Percentiles rank a stretch among this genome's conserved stretches.
Conservation (phyloP, 2,888 invertebrate species). For the Trichopria drosophilae region DNA sequence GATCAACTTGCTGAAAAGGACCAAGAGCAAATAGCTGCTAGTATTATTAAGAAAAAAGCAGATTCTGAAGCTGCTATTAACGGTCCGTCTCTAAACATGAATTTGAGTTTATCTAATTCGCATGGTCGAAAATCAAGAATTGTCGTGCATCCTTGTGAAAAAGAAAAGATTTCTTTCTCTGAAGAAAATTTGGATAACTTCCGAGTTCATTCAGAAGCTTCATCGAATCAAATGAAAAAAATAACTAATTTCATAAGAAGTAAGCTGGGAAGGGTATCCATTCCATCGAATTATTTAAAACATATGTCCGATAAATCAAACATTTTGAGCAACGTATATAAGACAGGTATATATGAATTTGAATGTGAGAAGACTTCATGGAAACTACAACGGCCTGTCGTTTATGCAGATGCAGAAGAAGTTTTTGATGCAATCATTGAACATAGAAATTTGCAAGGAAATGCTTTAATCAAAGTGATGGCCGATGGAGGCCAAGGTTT, state of each 20-base stretch:
- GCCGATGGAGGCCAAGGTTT: too few relatives aligned
- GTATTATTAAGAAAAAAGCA: neutral
- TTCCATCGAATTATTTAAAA: constrained; percentile 3
- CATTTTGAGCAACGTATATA: constrained; percentile 1
- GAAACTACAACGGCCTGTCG: constrained; percentile 10
- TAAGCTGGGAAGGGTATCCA: neutral
- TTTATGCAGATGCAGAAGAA: constrained; percentile 10
- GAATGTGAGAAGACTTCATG: constrained; percentile 8
- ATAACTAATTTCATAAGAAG: constrained; percentile 10
- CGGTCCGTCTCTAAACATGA: too few relatives aligned
- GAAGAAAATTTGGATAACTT: constrained; percentile 5
- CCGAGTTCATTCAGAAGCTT: neutral
- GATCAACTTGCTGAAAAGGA: neutral
- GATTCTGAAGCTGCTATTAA: neutral
- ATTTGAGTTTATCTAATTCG: too few relatives aligned
- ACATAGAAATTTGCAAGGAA: constrained; percentile 7
- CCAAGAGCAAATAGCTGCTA: neutral
- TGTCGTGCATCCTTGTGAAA: neutral
- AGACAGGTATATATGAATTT: constrained; percentile 6
- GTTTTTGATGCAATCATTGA: constrained; percentile 8
- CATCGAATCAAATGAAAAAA: constrained; percentile 4
- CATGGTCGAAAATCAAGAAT: constrained; percentile 3
- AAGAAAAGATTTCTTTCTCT: neutral
- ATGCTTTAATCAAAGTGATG: too few relatives aligned
- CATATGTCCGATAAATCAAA: constrained; percentile 7